Evolutionary conservation across 1,140 invertebrate species (phyloP).

Genomic region (Eulimnadia texana): DNA sequence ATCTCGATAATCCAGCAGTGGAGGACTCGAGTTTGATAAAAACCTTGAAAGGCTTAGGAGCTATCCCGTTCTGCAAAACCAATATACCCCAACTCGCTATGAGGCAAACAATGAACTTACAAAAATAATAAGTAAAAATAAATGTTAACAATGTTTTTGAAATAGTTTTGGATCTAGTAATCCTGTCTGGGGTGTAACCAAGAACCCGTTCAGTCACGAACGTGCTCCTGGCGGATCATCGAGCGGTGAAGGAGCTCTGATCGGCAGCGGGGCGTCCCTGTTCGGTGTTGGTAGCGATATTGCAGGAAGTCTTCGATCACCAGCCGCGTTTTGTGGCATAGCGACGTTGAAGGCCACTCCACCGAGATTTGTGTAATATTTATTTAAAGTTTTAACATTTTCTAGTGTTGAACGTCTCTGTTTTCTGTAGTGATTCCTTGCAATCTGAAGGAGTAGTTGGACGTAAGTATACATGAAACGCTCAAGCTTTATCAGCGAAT

Average conservation of each 20-base stretch:
- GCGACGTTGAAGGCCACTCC: conserved; percentile 24
- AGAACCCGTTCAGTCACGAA: conserved; percentile 18
- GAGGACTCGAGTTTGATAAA: conserved; percentile 27
- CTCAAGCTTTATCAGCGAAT: neutral
- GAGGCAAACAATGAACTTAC: conserved; percentile 13
- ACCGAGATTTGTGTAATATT: neutral
- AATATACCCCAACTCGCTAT: conserved; percentile 31
- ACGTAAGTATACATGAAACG: conserved; percentile 1
- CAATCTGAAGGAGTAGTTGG: conserved; percentile 8
- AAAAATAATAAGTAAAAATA: neutral
- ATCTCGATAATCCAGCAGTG: conserved; percentile 25
- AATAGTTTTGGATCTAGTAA: conserved; percentile 21
- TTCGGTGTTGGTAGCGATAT: conserved; percentile 34
- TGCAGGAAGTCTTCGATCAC: conserved; percentile 34
- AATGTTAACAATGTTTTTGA: neutral
- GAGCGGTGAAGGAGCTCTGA: conserved; percentile 25
- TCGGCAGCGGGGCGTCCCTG: conserved; percentile 23
- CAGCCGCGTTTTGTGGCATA: conserved; percentile 26
- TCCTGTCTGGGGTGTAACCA: conserved; percentile 23
- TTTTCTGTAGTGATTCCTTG: neutral
- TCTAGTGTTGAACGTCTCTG: neutral
- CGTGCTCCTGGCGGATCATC: conserved; percentile 21
- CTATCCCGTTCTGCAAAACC: conserved; percentile 34
- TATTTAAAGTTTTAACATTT: neutral
- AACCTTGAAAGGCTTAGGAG: conserved; percentile 24